Conservation (phyloP, 2,113 vertebrate species). For the Otocyon megalotis region DNA sequence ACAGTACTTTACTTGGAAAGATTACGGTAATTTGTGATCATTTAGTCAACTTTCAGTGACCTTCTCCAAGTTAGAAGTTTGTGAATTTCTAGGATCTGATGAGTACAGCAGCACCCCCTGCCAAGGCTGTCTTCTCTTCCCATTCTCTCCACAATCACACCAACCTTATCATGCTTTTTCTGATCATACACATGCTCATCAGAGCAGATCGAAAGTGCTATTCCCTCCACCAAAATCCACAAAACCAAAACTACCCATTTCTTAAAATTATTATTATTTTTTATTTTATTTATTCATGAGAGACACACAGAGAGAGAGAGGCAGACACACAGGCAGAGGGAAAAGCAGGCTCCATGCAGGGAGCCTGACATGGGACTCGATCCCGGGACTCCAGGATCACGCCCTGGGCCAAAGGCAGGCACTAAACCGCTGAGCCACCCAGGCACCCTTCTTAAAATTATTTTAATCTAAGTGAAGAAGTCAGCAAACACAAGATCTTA, state of each 20-base stretch:
- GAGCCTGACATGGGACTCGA: too few species aligned
- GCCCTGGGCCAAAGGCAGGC: too few species aligned
- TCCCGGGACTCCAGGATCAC: too few species aligned
- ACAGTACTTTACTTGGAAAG: not conserved
- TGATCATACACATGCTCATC: not conserved
- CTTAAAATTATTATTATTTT: not conserved
- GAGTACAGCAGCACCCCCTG: not conserved
- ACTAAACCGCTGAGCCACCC: too few species aligned
- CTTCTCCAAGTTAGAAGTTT: not conserved
- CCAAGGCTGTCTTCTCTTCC: not conserved
- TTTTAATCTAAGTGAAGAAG: constrained; percentile 3
- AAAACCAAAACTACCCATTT: not conserved
- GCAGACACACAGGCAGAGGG: too few species aligned
- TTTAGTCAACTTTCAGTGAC: not conserved
- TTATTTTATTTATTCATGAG: too few species aligned
- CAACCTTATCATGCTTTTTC: not conserved
- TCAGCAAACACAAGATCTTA: not conserved
- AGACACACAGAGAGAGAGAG: too few species aligned
- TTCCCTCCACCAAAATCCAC: not conserved
- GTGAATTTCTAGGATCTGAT: not conserved
- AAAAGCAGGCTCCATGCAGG: too few species aligned
- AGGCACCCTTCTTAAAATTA: not conserved
- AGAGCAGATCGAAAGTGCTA: not conserved
- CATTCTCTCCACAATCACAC: not conserved
- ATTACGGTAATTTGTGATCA: not conserved